Evolutionary conservation across 2,797 vertebrate species (phyloP).

Genomic region (Chromis chromis): DNA sequence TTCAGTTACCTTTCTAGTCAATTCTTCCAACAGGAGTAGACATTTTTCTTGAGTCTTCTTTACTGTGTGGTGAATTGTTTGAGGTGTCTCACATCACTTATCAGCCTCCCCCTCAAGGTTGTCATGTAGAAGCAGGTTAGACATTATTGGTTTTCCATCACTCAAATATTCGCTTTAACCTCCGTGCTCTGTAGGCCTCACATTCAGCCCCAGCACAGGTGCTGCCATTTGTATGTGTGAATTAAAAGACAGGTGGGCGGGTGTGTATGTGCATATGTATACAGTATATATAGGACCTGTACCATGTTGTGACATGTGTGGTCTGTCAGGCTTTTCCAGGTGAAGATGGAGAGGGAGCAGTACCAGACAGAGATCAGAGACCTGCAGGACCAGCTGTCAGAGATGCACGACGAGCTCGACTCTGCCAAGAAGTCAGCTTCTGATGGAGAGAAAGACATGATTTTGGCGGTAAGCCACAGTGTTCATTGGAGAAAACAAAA

Average conservation of each 20-base stretch:
- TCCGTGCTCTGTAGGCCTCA: slow-evolving; percentile 31
- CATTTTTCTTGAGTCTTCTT: slow-evolving; percentile 20
- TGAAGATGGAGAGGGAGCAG: slow-evolving; percentile 97
- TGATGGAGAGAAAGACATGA: slow-evolving; percentile 88
- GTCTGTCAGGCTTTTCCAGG: slow-evolving; percentile 91
- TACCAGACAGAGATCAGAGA: slow-evolving; percentile 97
- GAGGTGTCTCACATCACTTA: slow-evolving; percentile 52
- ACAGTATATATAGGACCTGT: slow-evolving; percentile 12
- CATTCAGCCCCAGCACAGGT: slow-evolving; percentile 52
- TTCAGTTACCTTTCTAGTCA: neutral
- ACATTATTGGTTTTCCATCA: slow-evolving; percentile 53
- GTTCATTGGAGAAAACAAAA: slow-evolving; percentile 12
- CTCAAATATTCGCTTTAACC: slow-evolving; percentile 45
- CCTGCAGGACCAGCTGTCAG: slow-evolving; percentile 97
- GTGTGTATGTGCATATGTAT: slow-evolving; percentile 32
- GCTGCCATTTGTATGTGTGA: slow-evolving; percentile 55
- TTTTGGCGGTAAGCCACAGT: slow-evolving; percentile 87
- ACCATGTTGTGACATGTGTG: slow-evolving; percentile 52
- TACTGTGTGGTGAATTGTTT: slow-evolving; percentile 34
- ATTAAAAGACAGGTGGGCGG: slow-evolving; percentile 55
- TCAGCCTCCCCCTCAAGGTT: slow-evolving; percentile 28
- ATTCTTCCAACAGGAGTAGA: slow-evolving; percentile 14
- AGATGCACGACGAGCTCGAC: slow-evolving; percentile 98
- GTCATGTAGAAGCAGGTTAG: slow-evolving; percentile 31
- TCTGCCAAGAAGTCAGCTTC: slow-evolving; percentile 84